Conservation (phyloP, 1,140 invertebrate species). For the Temnothorax nylanderi region DNA sequence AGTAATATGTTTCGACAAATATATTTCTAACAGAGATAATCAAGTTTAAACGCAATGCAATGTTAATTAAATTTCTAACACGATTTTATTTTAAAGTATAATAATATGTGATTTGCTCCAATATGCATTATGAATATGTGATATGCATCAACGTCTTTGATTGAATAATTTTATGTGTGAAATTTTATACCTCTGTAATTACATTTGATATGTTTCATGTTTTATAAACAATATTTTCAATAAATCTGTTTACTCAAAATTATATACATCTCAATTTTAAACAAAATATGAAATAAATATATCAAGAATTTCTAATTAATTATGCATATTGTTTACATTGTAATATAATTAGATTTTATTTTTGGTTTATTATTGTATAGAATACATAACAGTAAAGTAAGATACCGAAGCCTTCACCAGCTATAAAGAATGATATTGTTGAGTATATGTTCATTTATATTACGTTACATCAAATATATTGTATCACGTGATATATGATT, state of each 20-base stretch:
- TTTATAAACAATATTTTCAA: background rate
- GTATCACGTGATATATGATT: background rate
- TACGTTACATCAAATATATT: background rate
- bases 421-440: background rate
- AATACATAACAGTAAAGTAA: slow-evolving; percentile 14
- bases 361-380: background rate
- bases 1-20: background rate
- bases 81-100: background rate
- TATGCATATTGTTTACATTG: no score
- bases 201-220: background rate
- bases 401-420: background rate
- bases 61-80: background rate
- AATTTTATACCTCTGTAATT: background rate
- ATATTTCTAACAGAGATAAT: background rate
- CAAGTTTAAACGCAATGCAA: background rate
- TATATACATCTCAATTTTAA: no score
- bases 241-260: background rate
- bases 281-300: no score
- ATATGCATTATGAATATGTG: no score
- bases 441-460: background rate
- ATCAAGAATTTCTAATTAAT: no score
- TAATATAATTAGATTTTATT: background rate
- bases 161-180: background rate
- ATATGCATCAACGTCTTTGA: background rate
- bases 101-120: no score